Evolutionary conservation across 2,888 invertebrate genomes (phyloP).

Genomic region (Nebria brevicollis): DNA sequence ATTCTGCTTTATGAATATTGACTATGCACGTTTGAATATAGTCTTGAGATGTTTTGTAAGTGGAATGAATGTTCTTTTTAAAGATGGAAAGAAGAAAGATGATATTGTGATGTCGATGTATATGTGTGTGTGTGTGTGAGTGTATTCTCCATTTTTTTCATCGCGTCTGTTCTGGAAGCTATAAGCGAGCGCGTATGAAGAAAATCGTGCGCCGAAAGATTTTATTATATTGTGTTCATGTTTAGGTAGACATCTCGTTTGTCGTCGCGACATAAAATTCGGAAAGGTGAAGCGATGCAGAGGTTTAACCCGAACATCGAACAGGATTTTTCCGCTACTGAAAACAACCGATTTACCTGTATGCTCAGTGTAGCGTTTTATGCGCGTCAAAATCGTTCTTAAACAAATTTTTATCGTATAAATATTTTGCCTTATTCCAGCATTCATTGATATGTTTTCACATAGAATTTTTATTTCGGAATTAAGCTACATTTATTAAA

Average conservation of each 20-base stretch:
- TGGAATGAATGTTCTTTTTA: slow-evolving; percentile 34
- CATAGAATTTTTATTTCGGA: no score
- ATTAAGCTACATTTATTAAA: no score
- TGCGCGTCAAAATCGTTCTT: background rate
- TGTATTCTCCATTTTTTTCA: background rate
- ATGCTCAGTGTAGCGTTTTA: background rate
- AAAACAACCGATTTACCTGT: background rate
- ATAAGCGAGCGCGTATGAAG: background rate
- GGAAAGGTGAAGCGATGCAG: background rate
- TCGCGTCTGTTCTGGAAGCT: background rate
- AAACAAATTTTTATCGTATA: background rate
- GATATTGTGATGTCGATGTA: background rate
- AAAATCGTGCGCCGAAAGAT: background rate
- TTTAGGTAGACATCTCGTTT: background rate
- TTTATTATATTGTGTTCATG: background rate
- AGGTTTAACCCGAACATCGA: background rate
- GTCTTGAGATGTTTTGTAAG: slow-evolving; percentile 33
- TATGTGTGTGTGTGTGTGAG: background rate
- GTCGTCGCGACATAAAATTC: background rate
- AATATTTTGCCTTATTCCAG: no score
- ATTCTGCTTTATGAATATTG: slow-evolving; percentile 39
- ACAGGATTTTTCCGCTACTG: background rate
- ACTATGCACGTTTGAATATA: slow-evolving; percentile 33
- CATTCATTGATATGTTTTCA: no score
- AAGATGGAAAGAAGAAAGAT: background rate